These are phyloP conservation scores for Lepilemur septentrionalis DNA, from an alignment of 2,797 vertebrate species.

Conservation along the genomic window DNA sequence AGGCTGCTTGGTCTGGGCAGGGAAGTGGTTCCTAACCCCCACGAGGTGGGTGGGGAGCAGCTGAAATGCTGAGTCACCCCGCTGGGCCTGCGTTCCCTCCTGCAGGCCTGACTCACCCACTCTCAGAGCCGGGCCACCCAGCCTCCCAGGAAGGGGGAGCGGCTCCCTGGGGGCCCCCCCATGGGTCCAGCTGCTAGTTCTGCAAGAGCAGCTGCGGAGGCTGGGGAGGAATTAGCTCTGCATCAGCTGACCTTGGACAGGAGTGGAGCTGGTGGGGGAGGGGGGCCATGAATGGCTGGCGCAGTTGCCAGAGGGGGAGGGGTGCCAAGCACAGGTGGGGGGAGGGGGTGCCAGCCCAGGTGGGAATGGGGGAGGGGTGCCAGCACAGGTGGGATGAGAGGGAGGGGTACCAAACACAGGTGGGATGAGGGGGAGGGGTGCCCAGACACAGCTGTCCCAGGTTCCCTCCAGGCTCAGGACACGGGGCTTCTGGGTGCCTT, in stretches of 20 bases:
- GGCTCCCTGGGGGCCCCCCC: background rate
- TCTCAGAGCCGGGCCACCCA: background rate
- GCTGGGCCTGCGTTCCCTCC: background rate
- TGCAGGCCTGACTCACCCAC: background rate
- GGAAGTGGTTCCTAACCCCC: background rate
- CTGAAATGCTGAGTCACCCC: constrained; percentile 3
- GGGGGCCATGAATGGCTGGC: background rate
- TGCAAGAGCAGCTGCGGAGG: background rate
- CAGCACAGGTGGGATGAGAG: background rate
- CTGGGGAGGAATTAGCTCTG: background rate
- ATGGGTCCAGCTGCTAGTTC: background rate
- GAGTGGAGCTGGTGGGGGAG: background rate
- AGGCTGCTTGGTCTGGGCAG: background rate
- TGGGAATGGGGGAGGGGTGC: background rate
- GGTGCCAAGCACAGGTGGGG: background rate
- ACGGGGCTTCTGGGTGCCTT: background rate
- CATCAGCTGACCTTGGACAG: background rate
- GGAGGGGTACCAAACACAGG: background rate
- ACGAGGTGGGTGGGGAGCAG: background rate
- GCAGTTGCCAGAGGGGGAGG: background rate
- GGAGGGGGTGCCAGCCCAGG: background rate
- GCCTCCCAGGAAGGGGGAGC: background rate
- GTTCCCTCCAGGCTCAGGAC: background rate
- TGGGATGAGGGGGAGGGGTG: too few species aligned
- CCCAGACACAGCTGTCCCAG: too few species aligned